These are phyloP conservation scores for Anseranas semipalmata DNA, from an alignment of 2,113 vertebrate genomes.

Conservation along the genomic window DNA sequence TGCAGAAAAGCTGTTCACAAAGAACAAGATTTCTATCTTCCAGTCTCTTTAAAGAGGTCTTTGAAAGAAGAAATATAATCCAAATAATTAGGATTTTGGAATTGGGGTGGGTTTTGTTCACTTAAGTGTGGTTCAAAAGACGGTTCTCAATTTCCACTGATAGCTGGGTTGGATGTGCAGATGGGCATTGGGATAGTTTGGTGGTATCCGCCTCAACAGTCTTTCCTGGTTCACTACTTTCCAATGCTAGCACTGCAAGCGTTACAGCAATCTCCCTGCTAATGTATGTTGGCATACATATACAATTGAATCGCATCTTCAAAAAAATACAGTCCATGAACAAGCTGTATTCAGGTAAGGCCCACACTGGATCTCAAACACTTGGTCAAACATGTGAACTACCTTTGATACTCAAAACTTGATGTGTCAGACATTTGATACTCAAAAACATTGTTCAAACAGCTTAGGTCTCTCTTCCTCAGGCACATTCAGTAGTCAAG, in stretches of 20 bases:
- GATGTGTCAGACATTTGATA: not conserved
- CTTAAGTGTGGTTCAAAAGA: not conserved
- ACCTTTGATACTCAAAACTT: not conserved
- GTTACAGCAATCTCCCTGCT: not conserved
- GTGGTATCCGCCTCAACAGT: not conserved
- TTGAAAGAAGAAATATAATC: not conserved
- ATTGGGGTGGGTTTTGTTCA: not conserved
- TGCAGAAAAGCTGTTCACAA: not conserved
- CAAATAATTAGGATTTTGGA: not conserved
- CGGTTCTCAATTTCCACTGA: not conserved
- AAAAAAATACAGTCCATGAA: not conserved
- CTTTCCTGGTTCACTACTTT: not conserved
- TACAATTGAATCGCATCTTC: not conserved
- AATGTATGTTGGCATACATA: not conserved
- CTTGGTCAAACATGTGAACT: not conserved
- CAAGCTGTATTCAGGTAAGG: not conserved
- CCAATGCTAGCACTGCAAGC: not conserved
- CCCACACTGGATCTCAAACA: not conserved
- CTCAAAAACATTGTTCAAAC: not conserved
- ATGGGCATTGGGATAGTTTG: not conserved
- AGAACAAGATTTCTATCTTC: not conserved
- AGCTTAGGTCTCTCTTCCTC: not conserved
- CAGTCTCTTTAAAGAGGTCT: not conserved
- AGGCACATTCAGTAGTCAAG: not conserved
- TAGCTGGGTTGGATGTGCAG: not conserved